phyloP scores from a whole-genome alignment of 2,888 invertebrate species.

The Leucoma salicis region DNA sequence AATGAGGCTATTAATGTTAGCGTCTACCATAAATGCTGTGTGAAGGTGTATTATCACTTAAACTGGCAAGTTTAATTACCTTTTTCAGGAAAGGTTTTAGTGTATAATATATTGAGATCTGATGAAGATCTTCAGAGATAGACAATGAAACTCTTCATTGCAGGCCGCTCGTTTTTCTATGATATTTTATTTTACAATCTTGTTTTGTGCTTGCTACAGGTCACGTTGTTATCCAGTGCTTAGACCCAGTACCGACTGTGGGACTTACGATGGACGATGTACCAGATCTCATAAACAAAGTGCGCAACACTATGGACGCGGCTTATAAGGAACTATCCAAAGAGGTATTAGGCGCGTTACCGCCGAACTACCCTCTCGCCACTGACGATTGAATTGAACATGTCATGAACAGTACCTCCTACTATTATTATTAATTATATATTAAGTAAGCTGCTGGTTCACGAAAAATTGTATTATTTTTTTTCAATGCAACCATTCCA shows the following conservation, averaged over 20 bases:
- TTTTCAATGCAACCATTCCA: no score
- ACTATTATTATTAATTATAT: slow-evolving; percentile 22
- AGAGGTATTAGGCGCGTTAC: slow-evolving; percentile 71
- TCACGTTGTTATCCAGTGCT: slow-evolving; percentile 76
- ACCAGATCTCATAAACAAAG: slow-evolving; percentile 69
- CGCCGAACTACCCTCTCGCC: slow-evolving; percentile 75
- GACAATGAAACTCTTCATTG: no score
- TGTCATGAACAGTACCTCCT: slow-evolving; percentile 28
- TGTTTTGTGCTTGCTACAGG: slow-evolving; percentile 50
- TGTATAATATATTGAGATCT: no score
- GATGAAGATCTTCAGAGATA: no score
- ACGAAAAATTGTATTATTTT: no score
- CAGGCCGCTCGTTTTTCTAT: no score
- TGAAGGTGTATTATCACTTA: no score
- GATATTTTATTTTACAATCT: no score
- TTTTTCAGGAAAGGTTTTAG: no score
- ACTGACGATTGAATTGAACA: slow-evolving; percentile 44
- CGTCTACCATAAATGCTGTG: no score
- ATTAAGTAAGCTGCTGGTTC: slow-evolving; percentile 23
- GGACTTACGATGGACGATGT: slow-evolving; percentile 76
- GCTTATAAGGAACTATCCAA: slow-evolving; percentile 75
- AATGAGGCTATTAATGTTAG: no score
- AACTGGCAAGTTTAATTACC: no score
- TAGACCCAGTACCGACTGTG: slow-evolving; percentile 77
- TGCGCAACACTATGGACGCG: slow-evolving; percentile 73